Percentiles rank a stretch among this genome's conserved stretches.
phyloP scores from a whole-genome alignment of 2,113 vertebrate genomes.

The Ptyas mucosa region DNA sequence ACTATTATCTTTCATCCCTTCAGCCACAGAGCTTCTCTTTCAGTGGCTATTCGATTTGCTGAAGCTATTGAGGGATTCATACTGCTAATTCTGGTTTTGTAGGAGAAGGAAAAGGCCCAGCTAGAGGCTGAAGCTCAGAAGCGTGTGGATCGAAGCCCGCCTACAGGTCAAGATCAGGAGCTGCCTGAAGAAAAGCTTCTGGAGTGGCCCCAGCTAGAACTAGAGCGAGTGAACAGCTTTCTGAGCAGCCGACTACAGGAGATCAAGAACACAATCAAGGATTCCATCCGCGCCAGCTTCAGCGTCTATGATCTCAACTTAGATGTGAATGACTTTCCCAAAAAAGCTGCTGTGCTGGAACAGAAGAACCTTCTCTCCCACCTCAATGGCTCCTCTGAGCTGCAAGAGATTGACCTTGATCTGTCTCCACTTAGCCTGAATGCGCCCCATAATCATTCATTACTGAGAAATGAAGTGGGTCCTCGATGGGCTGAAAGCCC shows the following conservation, averaged over 20 bases:
- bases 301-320: slow-evolving; percentile 92
- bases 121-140: slow-evolving; percentile 73
- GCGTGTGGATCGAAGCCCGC: slow-evolving; percentile 61
- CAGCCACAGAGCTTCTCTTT: not conserved
- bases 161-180: slow-evolving; percentile 59
- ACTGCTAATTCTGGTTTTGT: slow-evolving; percentile 48
- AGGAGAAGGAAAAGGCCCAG: slow-evolving; percentile 91
- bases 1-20: not conserved
- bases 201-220: slow-evolving; percentile 91
- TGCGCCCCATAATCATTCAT: slow-evolving; percentile 77
- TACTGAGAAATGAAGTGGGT: slow-evolving; percentile 69
- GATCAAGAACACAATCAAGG: slow-evolving; percentile 97
- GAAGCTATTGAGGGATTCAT: not conserved
- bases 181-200: slow-evolving; percentile 74
- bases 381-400: slow-evolving; percentile 86
- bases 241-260: slow-evolving; percentile 94
- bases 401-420: slow-evolving; percentile 93
- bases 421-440: slow-evolving; percentile 89
- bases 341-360: slow-evolving; percentile 87
- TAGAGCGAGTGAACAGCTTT: slow-evolving; percentile 95
- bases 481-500: slow-evolving; percentile 67
- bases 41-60: not conserved
- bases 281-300: slow-evolving; percentile 94
- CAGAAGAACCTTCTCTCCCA: slow-evolving; percentile 86
- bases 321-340: slow-evolving; percentile 92